Conservation (phyloP, 2,113 vertebrate species). For the Penelope pileata region DNA sequence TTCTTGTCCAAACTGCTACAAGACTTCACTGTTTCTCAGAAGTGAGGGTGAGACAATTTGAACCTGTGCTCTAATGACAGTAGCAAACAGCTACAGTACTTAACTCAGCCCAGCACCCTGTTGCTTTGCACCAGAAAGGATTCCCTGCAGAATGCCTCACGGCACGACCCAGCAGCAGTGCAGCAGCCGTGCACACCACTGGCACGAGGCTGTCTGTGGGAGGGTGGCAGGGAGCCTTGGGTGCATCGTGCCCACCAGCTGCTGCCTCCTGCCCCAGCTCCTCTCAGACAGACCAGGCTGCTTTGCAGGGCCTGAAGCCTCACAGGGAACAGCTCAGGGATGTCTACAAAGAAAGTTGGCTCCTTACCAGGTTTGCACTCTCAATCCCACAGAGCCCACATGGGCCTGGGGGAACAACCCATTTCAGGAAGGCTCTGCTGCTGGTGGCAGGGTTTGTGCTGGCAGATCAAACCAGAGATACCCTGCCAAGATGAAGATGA, state of each 20-base stretch:
- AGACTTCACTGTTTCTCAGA: not conserved
- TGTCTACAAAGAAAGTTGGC: not conserved
- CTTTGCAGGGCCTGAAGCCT: not conserved
- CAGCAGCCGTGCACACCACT: not conserved
- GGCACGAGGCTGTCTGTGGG: not conserved
- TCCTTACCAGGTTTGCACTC: not conserved
- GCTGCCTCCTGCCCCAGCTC: not conserved
- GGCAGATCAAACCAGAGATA: not conserved
- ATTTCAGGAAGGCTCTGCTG: not conserved
- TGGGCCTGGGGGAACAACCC: not conserved
- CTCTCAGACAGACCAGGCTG: not conserved
- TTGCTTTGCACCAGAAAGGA: not conserved
- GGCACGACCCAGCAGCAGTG: not conserved
- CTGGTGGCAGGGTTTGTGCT: not conserved
- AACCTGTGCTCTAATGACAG: not conserved
- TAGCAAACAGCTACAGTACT: not conserved
- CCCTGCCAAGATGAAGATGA: not conserved
- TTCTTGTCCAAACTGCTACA: not conserved
- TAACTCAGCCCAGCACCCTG: not conserved
- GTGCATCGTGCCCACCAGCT: not conserved
- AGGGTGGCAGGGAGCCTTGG: not conserved
- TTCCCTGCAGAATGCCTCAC: not conserved
- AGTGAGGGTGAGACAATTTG: not conserved
- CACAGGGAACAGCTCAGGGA: accelerated
- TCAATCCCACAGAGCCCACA: not conserved